A percentile compares a stretch with the other conserved stretches of the same genome.
phyloP scores from a whole-genome alignment of 2,113 vertebrate genomes.

The Galemys pyrenaicus region DNA sequence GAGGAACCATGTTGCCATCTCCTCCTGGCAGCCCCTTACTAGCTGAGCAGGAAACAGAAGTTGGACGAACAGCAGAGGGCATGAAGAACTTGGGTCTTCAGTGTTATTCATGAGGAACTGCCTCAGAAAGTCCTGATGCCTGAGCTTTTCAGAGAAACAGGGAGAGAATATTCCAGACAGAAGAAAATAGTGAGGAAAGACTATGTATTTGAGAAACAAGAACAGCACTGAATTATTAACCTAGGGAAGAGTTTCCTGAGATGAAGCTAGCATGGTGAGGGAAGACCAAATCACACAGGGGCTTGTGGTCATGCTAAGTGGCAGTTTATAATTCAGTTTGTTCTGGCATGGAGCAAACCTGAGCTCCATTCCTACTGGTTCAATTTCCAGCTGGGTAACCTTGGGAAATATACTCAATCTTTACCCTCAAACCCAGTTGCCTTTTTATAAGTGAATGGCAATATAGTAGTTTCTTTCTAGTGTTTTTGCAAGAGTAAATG shows the following conservation, averaged over 20 bases:
- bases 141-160: neutral
- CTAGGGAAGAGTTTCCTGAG: neutral
- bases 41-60: neutral
- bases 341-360: neutral
- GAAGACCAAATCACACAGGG: neutral
- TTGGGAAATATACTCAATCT: neutral
- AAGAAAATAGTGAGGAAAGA: neutral
- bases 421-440: neutral
- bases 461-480: neutral
- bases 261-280: neutral
- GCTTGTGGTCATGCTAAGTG: neutral
- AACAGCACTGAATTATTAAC: neutral
- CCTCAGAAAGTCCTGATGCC: neutral
- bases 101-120: neutral
- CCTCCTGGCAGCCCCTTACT: neutral
- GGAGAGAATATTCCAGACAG: neutral
- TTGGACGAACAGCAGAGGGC: neutral
- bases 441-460: neutral
- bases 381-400: neutral
- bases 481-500: neutral
- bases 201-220: neutral
- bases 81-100: neutral
- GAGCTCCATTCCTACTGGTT: neutral
- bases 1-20: neutral
- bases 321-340: neutral